Percentiles rank a stretch among this genome's conserved stretches.
Evolutionary conservation across 2,888 invertebrate species (phyloP).

Genomic region (Atrina japonica): DNA sequence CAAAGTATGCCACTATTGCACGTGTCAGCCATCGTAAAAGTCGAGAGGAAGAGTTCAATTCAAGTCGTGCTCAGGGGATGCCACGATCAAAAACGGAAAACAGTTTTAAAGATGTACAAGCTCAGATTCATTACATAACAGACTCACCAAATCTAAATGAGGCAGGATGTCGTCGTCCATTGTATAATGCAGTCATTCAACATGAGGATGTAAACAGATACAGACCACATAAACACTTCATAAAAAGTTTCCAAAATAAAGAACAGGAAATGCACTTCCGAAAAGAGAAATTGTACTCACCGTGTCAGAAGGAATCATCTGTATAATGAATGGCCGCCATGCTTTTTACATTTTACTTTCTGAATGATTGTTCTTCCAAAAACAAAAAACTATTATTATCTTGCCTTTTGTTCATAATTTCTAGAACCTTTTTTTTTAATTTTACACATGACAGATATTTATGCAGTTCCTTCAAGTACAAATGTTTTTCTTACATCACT

Average conservation of each 20-base stretch:
- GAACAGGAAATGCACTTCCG: conserved; percentile 27
- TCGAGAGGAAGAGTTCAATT: neutral
- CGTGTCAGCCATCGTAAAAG: conserved; percentile 15
- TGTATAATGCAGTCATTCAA: conserved; percentile 23
- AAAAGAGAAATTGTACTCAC: conserved; percentile 44
- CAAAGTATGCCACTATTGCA: conserved; percentile 36
- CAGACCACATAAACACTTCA: conserved; percentile 36
- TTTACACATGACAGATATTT: no score
- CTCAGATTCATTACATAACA: neutral
- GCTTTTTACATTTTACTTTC: neutral
- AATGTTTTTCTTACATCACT: no score
- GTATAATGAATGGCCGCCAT: conserved; percentile 19
- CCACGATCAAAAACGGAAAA: conserved; percentile 29
- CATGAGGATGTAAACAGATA: conserved; percentile 12
- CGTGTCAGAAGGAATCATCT: conserved; percentile 43
- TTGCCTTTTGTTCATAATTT: no score
- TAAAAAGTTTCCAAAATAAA: conserved; percentile 23
- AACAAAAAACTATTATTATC: no score
- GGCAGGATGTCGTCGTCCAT: conserved; percentile 35
- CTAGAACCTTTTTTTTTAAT: no score
- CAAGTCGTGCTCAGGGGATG: neutral
- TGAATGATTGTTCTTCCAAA: no score
- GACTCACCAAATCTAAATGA: conserved; percentile 22
- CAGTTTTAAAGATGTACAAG: conserved; percentile 17
- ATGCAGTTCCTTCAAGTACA: no score